Evolutionary conservation across 1,140 invertebrate species (phyloP), one percentile per base, ranked within the genome.

Genomic region (Zaprionus capensis): DNA sequence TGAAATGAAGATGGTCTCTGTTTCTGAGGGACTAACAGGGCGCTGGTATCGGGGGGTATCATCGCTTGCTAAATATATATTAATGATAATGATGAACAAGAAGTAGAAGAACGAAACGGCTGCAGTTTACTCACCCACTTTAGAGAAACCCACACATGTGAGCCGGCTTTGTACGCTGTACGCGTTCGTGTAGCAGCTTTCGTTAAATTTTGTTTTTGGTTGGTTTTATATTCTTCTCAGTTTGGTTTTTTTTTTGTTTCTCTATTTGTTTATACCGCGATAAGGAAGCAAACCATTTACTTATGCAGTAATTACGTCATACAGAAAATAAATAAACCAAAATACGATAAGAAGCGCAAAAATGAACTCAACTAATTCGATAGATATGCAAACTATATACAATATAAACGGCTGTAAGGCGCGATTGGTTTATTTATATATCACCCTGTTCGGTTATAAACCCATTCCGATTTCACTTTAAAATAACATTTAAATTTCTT

Each of bases 111-210:
- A 22, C 20, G 20, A 51, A 14, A 44, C 36, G 55, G 64, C 72
- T 57, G 70, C 70, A 57, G 72, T 26, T 76, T 88, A 88, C 84
- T 88, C 85, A 88, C 84, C 84, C 84, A 90, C 78, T 88, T 87
- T 88, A 88, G 69, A 84, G 70, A 65, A 90, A 75, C 68, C 84
- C 81, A 90, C 81, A 69, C 84, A 88, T 88, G 84, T 79, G 84
- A 78, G 68, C 68, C 78, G 83, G 77, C 73, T 76, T 70, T 88
- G 51, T 77, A 75, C 64, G 78, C 75, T 82, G 82, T 44, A 59
- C 77, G 73, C 83, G 80, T 70, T 75, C 70, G 69, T 77, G 62
- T 73, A 44, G 49, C 62, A 67, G 75, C 63, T 49, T 55, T 57
- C 36, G 67, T 24, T 44, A 53, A 49, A 20, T 76, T 71, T 12